Percentiles rank a stretch among this genome's conserved stretches.
These are phyloP conservation scores for Heliconius cydno DNA, from an alignment of 2,888 invertebrate genomes.

Conservation along the genomic window DNA sequence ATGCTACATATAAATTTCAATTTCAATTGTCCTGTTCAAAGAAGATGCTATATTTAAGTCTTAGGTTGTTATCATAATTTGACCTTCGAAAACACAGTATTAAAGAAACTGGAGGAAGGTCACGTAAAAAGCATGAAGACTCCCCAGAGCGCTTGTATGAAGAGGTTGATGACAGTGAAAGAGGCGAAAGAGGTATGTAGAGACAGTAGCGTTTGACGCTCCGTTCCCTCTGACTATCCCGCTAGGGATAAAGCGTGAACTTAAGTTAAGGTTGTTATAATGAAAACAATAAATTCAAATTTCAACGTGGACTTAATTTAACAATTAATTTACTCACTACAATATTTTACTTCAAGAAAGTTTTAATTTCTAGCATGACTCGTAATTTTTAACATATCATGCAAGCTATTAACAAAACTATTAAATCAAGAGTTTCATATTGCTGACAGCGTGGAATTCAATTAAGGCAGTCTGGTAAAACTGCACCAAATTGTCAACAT, in stretches of 20 bases:
- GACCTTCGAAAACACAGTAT: too few relatives aligned
- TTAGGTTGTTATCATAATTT: background rate
- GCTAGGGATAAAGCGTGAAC: too few relatives aligned
- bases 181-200: too few relatives aligned
- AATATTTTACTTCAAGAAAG: background rate
- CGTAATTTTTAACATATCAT: background rate
- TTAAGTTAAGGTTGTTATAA: too few relatives aligned
- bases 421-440: constrained; percentile 26
- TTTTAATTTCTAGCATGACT: background rate
- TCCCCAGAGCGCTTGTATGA: too few relatives aligned
- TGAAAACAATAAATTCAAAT: too few relatives aligned
- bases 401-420: background rate
- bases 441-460: constrained; percentile 37
- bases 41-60: background rate
- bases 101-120: too few relatives aligned
- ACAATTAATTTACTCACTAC: background rate
- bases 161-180: too few relatives aligned
- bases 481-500: constrained; percentile 60
- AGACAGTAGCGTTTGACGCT: too few relatives aligned
- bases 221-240: too few relatives aligned
- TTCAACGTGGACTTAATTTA: background rate
- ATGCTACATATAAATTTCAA: background rate
- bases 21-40: background rate
- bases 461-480: constrained; percentile 44
- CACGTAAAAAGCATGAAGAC: too few relatives aligned